Percentiles rank a stretch among this genome's conserved stretches.
Evolutionary conservation across 2,113 vertebrate genomes (phyloP).

Genomic region (Corapipo altera): DNA sequence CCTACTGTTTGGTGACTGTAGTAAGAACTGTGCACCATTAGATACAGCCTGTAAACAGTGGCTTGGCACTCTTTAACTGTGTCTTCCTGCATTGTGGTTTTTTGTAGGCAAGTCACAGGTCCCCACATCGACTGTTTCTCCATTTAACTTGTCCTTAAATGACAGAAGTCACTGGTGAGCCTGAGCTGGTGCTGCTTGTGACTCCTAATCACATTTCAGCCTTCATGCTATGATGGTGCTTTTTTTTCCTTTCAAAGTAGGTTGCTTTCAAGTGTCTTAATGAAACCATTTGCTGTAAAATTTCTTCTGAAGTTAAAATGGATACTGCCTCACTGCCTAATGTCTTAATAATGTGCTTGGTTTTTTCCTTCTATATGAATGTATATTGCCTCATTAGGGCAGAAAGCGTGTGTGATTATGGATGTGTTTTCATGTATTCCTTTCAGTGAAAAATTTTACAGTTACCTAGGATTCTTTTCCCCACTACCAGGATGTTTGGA

Average conservation of each 20-base stretch:
- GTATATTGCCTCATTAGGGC: conserved; percentile 48
- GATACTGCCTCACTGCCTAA: conserved; percentile 61
- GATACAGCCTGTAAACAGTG: neutral
- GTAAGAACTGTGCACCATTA: neutral
- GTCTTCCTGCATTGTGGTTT: neutral
- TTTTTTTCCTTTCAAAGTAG: conserved; percentile 33
- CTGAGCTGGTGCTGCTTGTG: neutral
- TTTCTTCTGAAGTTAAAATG: conserved; percentile 51
- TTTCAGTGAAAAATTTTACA: neutral
- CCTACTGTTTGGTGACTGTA: neutral
- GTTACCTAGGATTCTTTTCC: neutral
- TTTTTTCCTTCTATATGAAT: conserved; percentile 43
- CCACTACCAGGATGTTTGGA: neutral
- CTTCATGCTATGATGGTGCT: conserved; percentile 63
- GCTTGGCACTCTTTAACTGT: neutral
- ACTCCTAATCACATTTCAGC: conserved; percentile 43
- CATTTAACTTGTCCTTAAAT: conserved; percentile 35
- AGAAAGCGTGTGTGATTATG: neutral
- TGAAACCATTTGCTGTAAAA: conserved; percentile 59
- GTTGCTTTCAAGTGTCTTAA: conserved; percentile 68
- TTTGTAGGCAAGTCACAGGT: neutral
- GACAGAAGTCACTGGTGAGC: conserved; percentile 25
- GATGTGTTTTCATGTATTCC: neutral
- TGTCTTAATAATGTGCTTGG: conserved; percentile 52
- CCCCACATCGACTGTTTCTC: neutral